A percentile compares a stretch with the other conserved stretches of the same genome.
Evolutionary conservation across 2,113 vertebrate species (phyloP).

Genomic region (Chionodraco myersi): DNA sequence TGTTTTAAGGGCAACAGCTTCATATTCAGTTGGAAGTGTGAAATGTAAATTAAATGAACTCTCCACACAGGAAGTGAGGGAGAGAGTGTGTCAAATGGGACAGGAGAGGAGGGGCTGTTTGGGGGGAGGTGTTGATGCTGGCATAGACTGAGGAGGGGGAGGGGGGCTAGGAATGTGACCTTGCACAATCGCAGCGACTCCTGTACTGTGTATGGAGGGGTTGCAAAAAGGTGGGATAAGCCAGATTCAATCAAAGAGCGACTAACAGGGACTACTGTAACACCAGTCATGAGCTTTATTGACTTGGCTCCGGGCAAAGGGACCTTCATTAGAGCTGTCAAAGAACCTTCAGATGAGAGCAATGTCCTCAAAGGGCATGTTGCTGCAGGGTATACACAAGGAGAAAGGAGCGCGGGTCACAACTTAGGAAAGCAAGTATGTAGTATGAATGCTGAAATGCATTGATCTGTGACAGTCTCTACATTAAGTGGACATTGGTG

Average conservation of each 20-base stretch:
- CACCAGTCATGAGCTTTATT: slow-evolving; percentile 45
- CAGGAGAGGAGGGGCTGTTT: slow-evolving; percentile 17
- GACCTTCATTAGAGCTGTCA: slow-evolving; percentile 57
- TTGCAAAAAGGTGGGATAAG: slow-evolving; percentile 32
- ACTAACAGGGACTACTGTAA: slow-evolving; percentile 37
- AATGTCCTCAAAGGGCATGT: slow-evolving; percentile 15
- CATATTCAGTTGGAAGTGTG: slow-evolving; percentile 7
- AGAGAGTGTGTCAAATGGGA: slow-evolving; percentile 62
- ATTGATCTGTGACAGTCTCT: slow-evolving; percentile 36
- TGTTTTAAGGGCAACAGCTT: too few species aligned
- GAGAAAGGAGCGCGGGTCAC: background rate
- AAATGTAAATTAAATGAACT: slow-evolving; percentile 55
- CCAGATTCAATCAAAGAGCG: slow-evolving; percentile 46
- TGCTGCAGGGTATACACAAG: slow-evolving; percentile 16
- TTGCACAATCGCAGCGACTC: slow-evolving; percentile 65
- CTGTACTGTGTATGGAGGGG: slow-evolving; percentile 34
- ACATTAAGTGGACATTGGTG: slow-evolving; percentile 26
- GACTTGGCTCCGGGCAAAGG: slow-evolving; percentile 40
- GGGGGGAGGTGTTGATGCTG: slow-evolving; percentile 21
- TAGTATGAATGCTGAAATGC: slow-evolving; percentile 5
- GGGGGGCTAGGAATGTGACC: slow-evolving; percentile 73
- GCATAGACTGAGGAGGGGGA: slow-evolving; percentile 7
- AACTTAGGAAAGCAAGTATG: slow-evolving; percentile 29
- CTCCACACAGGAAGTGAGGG: slow-evolving; percentile 53
- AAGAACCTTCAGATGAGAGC: slow-evolving; percentile 24